Evolutionary conservation across 2,888 invertebrate species (phyloP), one percentile per base, ranked within the genome.

Genomic region (Sphaerophoria rueppellii): DNA sequence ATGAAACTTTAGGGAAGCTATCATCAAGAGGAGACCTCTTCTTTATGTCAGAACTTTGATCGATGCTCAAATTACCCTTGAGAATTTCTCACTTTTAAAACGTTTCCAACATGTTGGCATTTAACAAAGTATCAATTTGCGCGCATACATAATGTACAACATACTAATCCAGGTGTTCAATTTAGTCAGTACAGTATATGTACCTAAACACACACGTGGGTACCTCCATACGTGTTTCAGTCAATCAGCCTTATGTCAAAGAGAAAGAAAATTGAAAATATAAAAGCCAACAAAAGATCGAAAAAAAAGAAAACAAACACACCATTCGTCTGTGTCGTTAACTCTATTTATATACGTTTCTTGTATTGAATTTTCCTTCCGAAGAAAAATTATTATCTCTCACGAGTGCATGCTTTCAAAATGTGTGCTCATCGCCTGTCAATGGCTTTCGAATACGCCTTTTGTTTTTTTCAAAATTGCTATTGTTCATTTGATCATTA

Each of bases 381-480:
- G 40, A 67, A 75, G 71, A 83, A 24, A 24, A 24, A 24, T 24
- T 24, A 80, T 58, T 57, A 73, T 70, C 61, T 57, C 37, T 48
- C 57, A 52, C 16, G 57, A 54, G 40, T 67, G 37, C 55, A 24
- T 24, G 16, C n/a, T 71, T 76, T 63, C 58, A 43, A 60, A 67
- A 32, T 32, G 54, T 61, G 71, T 72, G 55, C 69, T 67, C 67
- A 75, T 58, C 70, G 55, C 60, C 54, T 83, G 70, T 74, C 82
- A 70, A 52, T 70, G 48, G 70, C 52, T 79, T 40, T 79, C 46
- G 50, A 65, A 79, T 65, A 70, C 60, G 58, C 74, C 82, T 63
- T 24, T 71, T 79, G 63, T 70, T 54, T 70, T 54, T 70, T 61
- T 35, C n/a, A 32, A 72, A 75, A 67, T 75, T 72, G 71, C 65